Conservation (phyloP, 2,888 invertebrate genomes). For the Eretmocerus hayati region DNA sequence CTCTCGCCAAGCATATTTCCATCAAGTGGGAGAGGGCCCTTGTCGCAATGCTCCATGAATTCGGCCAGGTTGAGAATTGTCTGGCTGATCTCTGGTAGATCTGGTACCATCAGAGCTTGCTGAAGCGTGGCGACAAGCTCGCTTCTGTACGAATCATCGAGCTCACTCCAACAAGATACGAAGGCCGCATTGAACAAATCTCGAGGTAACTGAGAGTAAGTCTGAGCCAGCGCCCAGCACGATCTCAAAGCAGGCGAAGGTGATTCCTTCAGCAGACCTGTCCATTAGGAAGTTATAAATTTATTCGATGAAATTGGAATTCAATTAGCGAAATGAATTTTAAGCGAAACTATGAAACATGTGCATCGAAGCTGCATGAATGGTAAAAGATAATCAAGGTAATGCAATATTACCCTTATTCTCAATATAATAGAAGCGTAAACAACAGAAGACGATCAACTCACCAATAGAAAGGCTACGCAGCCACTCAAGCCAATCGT, state of each 20-base stretch:
- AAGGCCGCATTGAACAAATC: slow-evolving; percentile 98
- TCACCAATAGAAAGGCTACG: slow-evolving; percentile 70
- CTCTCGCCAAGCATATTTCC: slow-evolving; percentile 81
- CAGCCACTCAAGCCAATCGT: slow-evolving; percentile 99
- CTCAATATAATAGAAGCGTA: too few species aligned
- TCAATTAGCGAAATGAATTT: too few species aligned
- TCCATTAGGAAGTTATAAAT: too few species aligned
- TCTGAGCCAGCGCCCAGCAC: slow-evolving; percentile 86
- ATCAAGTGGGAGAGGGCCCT: slow-evolving; percentile 86
- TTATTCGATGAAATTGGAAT: too few species aligned
- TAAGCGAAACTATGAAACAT: too few species aligned
- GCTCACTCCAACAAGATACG: slow-evolving; percentile 97
- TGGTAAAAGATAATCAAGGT: too few species aligned
- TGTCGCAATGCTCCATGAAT: slow-evolving; percentile 99
- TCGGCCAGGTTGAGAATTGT: slow-evolving; percentile 95
- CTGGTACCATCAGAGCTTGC: slow-evolving; percentile 85
- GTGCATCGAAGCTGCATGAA: too few species aligned
- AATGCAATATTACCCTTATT: too few species aligned
- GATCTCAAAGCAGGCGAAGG: slow-evolving; percentile 91
- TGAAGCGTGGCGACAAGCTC: slow-evolving; percentile 82
- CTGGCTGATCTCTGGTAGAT: slow-evolving; percentile 92
- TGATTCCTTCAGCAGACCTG: slow-evolving; percentile 85
- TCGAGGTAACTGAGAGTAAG: slow-evolving; percentile 88
- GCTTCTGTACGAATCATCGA: slow-evolving; percentile 71
- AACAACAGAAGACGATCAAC: too few species aligned